Conservation (phyloP, 2,888 invertebrate species). For the Lithosia quadra region DNA sequence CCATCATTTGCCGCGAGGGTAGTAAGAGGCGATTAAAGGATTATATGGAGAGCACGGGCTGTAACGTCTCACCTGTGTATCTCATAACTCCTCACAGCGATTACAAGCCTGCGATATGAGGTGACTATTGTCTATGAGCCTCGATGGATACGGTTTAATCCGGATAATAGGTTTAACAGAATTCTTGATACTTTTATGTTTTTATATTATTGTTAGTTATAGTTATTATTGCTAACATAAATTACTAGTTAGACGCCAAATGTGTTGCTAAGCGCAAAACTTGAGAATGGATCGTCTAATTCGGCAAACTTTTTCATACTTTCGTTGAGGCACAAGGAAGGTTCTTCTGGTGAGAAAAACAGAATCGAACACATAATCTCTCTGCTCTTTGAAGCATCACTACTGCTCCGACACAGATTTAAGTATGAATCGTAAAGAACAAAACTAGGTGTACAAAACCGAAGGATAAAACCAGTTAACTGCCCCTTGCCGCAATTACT, state of each 20-base stretch:
- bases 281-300: too few species aligned
- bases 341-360: too few species aligned
- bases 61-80: slow-evolving; percentile 25
- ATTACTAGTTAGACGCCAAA: too few species aligned
- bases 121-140: slow-evolving; percentile 18
- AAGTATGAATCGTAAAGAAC: too few species aligned
- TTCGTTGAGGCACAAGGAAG: too few species aligned
- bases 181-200: neutral
- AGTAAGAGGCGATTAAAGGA: slow-evolving; percentile 27
- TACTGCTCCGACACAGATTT: too few species aligned
- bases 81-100: slow-evolving; percentile 22
- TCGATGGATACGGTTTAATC: neutral
- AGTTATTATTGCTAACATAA: too few species aligned
- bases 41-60: slow-evolving; percentile 24
- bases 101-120: slow-evolving; percentile 14
- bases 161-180: neutral
- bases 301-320: too few species aligned
- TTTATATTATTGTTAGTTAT: neutral
- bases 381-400: too few species aligned
- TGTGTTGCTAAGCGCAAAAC: too few species aligned
- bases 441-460: neutral
- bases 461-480: neutral
- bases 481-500: neutral
- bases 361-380: too few species aligned
- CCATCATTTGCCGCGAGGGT: slow-evolving; percentile 22